Evolutionary conservation across 2,797 vertebrate genomes (phyloP), one percentile per base, ranked within the genome.

Genomic region (Enteromius viviparus): DNA sequence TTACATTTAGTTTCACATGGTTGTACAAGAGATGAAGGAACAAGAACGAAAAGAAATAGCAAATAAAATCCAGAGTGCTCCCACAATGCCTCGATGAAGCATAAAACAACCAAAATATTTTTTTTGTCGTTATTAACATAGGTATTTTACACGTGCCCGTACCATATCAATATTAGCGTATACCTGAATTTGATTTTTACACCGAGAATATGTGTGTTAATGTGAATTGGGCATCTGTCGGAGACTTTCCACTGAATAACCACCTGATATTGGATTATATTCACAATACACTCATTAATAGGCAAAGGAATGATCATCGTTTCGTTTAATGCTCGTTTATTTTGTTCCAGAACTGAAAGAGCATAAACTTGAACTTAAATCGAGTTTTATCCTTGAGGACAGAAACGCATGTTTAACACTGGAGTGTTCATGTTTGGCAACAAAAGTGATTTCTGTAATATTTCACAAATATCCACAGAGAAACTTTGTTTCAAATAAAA

Each of bases 101-200:
- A 96, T 95, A 95, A 96, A 95, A 96, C 96, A 95, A 96, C 95
- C 95, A 96, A 96, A 97, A 97, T 96, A 96, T 96, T 96, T 94
- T 15, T 62, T 32, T 95, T 88, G 92, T 95, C 93, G 95, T 93
- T 97, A 97, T 97, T 95, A 96, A 97, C 96, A 97, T 97, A 42
- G 7, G 53, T 76, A 96, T 97, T 94, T 96, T 97, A 97, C 96
- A 97, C 90, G 93, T 95, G 95, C 90, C 94, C 94, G 95, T 95
- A 96, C 95, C 95, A 92, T 88, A 89, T 92, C 87, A 80, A 14
- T 64, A 66, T 34, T 58, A 29, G 42, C 40, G 37, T 60, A 70
- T 72, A 69, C 70, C 68, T 60, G 23, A 76, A 51, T 80, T 70
- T 85, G 78, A 76, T 87, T 85, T 88, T 85, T 82, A 75, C 60